Percentiles rank a stretch among this genome's conserved stretches.
These are phyloP conservation scores for Litoditis marina DNA, from an alignment of 2,888 invertebrate species.

Conservation along the genomic window DNA sequence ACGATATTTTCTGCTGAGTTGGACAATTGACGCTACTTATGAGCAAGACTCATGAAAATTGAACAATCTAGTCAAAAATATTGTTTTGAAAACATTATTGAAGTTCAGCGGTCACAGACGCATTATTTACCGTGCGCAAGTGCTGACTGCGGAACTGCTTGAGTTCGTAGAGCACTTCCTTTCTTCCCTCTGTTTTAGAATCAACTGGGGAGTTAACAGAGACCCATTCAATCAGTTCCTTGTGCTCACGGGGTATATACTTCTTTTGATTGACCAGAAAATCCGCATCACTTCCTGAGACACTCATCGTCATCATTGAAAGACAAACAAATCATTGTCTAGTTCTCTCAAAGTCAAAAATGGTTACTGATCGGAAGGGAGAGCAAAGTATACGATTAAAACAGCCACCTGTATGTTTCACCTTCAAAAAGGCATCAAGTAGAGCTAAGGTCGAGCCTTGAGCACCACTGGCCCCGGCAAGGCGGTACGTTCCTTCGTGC, in stretches of 20 bases:
- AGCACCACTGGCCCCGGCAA: slow-evolving; percentile 23
- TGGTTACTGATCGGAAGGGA: too few relatives aligned
- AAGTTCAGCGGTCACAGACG: too few relatives aligned
- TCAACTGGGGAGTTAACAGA: slow-evolving; percentile 8
- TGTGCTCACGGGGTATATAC: slow-evolving; percentile 20
- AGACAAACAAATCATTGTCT: too few relatives aligned
- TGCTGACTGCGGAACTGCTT: slow-evolving; percentile 17
- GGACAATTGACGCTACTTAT: too few relatives aligned
- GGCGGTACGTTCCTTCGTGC: slow-evolving; percentile 12
- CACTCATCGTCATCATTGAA: too few relatives aligned
- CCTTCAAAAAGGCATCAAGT: slow-evolving; percentile 23
- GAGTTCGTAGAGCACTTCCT: slow-evolving; percentile 10
- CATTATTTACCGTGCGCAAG: slow-evolving; percentile 15
- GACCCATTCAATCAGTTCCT: slow-evolving; percentile 20
- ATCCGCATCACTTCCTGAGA: slow-evolving; percentile 14
- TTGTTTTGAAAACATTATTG: too few relatives aligned
- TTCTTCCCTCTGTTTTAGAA: neutral
- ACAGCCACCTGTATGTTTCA: slow-evolving; percentile 25
- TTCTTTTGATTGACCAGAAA: slow-evolving; percentile 19
- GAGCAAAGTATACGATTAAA: too few relatives aligned
- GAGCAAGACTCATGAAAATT: too few relatives aligned
- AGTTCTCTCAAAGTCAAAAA: too few relatives aligned
- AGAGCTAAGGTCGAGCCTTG: slow-evolving; percentile 18
- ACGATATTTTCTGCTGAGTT: too few relatives aligned
- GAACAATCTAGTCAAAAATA: too few relatives aligned